phyloP scores from a whole-genome alignment of 1,140 invertebrate genomes.

The Steinernema feltiae region DNA sequence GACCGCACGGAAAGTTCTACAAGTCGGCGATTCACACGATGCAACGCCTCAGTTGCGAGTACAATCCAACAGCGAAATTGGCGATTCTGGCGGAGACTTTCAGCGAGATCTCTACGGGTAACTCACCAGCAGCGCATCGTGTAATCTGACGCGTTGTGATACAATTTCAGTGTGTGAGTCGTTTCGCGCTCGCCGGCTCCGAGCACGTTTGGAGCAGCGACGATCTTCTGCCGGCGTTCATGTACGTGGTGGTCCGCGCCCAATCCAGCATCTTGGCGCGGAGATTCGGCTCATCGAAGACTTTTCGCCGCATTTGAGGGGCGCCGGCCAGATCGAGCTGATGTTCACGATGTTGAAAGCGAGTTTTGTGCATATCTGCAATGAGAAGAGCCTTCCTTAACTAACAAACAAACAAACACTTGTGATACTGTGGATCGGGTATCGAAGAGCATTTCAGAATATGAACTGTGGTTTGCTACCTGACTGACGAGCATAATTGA shows the following conservation, averaged over 20 bases:
- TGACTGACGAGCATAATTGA: too few species aligned
- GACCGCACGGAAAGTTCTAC: conserved; percentile 42
- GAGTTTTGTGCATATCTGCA: conserved; percentile 45
- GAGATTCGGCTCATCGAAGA: conserved; percentile 78
- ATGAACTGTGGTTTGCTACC: too few species aligned
- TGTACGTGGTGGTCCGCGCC: conserved; percentile 74
- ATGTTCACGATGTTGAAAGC: conserved; percentile 77
- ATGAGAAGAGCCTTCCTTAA: conserved; percentile 21
- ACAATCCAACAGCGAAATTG: conserved; percentile 73
- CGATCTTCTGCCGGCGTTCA: conserved; percentile 76
- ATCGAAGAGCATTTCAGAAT: too few species aligned
- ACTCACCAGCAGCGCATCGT: conserved; percentile 18
- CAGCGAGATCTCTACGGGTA: conserved; percentile 71
- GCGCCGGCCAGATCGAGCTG: conserved; percentile 72
- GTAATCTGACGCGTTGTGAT: background rate
- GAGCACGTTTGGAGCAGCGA: conserved; percentile 75
- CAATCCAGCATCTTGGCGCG: conserved; percentile 75
- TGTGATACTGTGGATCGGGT: too few species aligned
- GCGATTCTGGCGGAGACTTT: conserved; percentile 72
- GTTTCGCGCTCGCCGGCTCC: conserved; percentile 42
- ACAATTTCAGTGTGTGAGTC: conserved; percentile 42
- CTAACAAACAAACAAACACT: too few species aligned
- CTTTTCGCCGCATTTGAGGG: conserved; percentile 71
- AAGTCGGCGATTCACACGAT: conserved; percentile 67
- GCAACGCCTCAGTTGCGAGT: conserved; percentile 72